Conservation (phyloP, 2,888 invertebrate genomes). For the Rhamphomyia laevipes region DNA sequence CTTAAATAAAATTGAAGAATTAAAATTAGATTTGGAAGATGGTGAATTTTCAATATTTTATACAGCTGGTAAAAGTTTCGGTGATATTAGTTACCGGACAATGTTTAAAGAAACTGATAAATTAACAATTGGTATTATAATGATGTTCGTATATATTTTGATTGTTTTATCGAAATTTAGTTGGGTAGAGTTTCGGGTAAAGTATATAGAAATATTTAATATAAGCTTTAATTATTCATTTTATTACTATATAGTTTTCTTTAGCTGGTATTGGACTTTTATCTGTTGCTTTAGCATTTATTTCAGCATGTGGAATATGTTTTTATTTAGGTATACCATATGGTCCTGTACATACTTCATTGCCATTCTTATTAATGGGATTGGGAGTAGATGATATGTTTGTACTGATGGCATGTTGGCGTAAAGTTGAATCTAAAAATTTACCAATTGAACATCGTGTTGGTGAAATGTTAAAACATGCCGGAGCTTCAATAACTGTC, state of each 20-base stretch:
- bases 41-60: slow-evolving; percentile 42
- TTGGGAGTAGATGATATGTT: slow-evolving; percentile 76
- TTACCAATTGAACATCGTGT: slow-evolving; percentile 50
- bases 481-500: slow-evolving; percentile 72
- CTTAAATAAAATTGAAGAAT: slow-evolving; percentile 37
- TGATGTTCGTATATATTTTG: slow-evolving; percentile 66
- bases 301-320: slow-evolving; percentile 59
- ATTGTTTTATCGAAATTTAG: slow-evolving; percentile 62
- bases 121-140: slow-evolving; percentile 50
- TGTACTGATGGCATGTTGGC: slow-evolving; percentile 70
- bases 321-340: slow-evolving; percentile 59
- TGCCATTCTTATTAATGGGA: slow-evolving; percentile 72
- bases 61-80: slow-evolving; percentile 56
- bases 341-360: slow-evolving; percentile 69
- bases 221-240: background rate
- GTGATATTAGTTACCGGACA: slow-evolving; percentile 56
- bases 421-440: slow-evolving; percentile 46
- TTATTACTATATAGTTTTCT: slow-evolving; percentile 40
- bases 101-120: slow-evolving; percentile 64
- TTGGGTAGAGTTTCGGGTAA: slow-evolving; percentile 59
- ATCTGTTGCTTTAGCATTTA: slow-evolving; percentile 61
- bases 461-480: slow-evolving; percentile 61
- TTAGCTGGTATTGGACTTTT: slow-evolving; percentile 57
- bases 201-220: slow-evolving; percentile 11
- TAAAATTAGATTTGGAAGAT: slow-evolving; percentile 27